These are phyloP conservation scores for Rosalia funebris DNA, from an alignment of 2,888 invertebrate genomes.

Conservation along the genomic window DNA sequence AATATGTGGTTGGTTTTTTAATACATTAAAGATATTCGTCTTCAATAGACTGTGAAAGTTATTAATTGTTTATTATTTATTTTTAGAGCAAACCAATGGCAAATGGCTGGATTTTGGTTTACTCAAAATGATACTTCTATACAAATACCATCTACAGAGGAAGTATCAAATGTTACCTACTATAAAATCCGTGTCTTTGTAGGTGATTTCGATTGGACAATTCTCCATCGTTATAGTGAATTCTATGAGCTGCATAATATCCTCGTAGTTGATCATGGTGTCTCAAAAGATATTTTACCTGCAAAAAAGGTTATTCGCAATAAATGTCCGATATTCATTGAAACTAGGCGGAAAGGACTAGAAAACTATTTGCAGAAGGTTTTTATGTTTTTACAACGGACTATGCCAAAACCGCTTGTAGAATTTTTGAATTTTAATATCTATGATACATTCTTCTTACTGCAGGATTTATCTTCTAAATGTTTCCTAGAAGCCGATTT, in stretches of 20 bases:
- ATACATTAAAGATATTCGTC: too few species aligned
- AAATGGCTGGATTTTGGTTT: constrained; percentile 80
- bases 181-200: constrained; percentile 79
- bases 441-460: constrained; percentile 89
- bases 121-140: constrained; percentile 75
- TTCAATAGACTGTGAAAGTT: too few species aligned
- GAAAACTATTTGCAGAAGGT: constrained; percentile 84
- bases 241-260: constrained; percentile 89
- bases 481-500: constrained; percentile 81
- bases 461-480: constrained; percentile 83
- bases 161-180: constrained; percentile 75
- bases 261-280: constrained; percentile 81
- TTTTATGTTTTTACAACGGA: constrained; percentile 78
- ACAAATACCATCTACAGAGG: constrained; percentile 73
- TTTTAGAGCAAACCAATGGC: constrained; percentile 19
- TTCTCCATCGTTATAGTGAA: constrained; percentile 88
- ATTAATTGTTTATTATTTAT: too few species aligned
- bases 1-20: too few species aligned
- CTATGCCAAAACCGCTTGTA: constrained; percentile 83
- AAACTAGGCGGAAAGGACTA: constrained; percentile 81
- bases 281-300: constrained; percentile 86
- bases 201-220: constrained; percentile 81
- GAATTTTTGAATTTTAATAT: constrained; percentile 88
- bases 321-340: constrained; percentile 87
- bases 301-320: constrained; percentile 94